These are phyloP conservation scores for Styela clava DNA, from an alignment of 23 tunicate species.

Conservation along the genomic window DNA sequence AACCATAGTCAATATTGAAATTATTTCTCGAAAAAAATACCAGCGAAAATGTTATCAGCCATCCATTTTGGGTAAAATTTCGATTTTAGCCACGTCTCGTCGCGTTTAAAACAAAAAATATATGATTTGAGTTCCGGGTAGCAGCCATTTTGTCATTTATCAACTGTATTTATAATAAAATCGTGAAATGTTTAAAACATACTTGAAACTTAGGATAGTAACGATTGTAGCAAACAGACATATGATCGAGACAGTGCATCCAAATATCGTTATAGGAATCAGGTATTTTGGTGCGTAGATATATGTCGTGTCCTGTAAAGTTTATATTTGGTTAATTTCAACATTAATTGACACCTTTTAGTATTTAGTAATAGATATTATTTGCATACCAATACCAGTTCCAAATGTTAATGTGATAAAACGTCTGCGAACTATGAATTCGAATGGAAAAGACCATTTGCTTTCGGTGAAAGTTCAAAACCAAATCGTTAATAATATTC, in stretches of 20 bases:
- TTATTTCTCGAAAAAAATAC: neutral
- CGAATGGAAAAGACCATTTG: too few species aligned
- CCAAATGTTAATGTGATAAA: neutral
- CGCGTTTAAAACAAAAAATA: neutral
- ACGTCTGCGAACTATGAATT: neutral
- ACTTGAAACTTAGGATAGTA: slow-evolving; percentile 68
- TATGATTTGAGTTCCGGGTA: neutral
- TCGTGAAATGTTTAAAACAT: neutral
- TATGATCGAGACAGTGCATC: slow-evolving; percentile 55
- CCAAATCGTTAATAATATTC: too few species aligned
- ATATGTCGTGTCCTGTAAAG: slow-evolving; percentile 51
- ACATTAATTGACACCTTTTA: neutral
- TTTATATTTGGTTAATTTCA: neutral
- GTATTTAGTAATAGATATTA: neutral
- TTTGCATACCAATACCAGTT: neutral
- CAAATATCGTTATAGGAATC: slow-evolving; percentile 49
- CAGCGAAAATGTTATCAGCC: neutral
- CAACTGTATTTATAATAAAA: neutral
- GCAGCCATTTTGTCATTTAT: neutral
- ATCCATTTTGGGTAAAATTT: neutral
- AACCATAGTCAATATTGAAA: neutral
- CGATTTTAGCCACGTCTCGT: neutral
- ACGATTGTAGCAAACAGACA: slow-evolving; percentile 55
- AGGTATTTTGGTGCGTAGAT: slow-evolving; percentile 57
- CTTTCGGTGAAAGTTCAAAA: too few species aligned